Evolutionary conservation across 2,888 invertebrate species (phyloP).

Genomic region (Epinotia ramella): DNA sequence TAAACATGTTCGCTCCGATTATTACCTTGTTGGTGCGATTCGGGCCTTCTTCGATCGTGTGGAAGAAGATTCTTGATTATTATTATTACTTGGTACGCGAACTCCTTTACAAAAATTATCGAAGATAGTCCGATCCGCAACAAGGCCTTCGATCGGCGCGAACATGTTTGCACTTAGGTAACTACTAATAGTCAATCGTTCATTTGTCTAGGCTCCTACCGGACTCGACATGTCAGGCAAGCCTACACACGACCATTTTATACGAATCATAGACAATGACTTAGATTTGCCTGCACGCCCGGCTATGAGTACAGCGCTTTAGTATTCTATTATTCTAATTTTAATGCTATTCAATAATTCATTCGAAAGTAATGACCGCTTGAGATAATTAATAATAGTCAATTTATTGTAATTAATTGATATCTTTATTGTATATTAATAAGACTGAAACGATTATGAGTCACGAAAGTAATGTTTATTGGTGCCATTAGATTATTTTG

Average conservation of each 20-base stretch:
- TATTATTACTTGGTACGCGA: too few species aligned
- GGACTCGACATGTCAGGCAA: not conserved
- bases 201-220: too few species aligned
- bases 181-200: too few species aligned
- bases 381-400: constrained; percentile 27
- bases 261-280: not conserved
- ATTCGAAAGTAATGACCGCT: constrained; percentile 14
- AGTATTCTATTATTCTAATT: constrained; percentile 40
- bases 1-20: too few species aligned
- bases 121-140: too few species aligned
- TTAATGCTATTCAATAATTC: constrained; percentile 20
- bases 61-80: too few species aligned
- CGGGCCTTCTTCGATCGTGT: too few species aligned
- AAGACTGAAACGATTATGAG: constrained; percentile 38
- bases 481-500: constrained; percentile 27
- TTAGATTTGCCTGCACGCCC: not conserved
- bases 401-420: constrained; percentile 1
- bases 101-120: too few species aligned
- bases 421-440: constrained; percentile 12
- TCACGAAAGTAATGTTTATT: constrained; percentile 3
- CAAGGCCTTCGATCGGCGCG: too few species aligned
- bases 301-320: not conserved
- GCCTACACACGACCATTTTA: not conserved
- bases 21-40: too few species aligned
- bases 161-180: too few species aligned